phyloP scores from a whole-genome alignment of 2,113 vertebrate genomes.

The Tauraco erythrolophus region DNA sequence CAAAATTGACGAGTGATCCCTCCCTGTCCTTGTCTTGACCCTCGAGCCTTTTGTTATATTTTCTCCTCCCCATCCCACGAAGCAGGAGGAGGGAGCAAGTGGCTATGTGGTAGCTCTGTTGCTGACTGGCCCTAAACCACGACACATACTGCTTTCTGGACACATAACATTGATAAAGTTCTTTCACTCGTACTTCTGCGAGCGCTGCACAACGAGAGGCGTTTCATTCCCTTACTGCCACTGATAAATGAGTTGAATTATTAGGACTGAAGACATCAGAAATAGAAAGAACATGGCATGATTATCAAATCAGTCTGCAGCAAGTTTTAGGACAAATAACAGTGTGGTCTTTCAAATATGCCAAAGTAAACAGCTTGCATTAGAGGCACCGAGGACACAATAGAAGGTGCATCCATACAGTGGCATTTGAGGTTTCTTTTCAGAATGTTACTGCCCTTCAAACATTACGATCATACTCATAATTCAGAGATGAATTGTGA shows the following conservation, averaged over 20 bases:
- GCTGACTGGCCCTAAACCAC: too few species aligned
- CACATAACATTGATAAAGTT: not conserved
- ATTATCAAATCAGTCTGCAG: conserved; percentile 34
- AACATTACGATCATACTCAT: not conserved
- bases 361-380: conserved; percentile 23
- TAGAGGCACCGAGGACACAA: not conserved
- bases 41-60: too few species aligned
- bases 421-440: not conserved
- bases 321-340: conserved; percentile 39
- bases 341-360: conserved; percentile 9
- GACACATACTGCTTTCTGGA: not conserved
- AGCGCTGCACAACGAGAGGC: not conserved
- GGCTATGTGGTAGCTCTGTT: too few species aligned
- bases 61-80: too few species aligned
- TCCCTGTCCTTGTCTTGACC: too few species aligned
- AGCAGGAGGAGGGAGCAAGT: too few species aligned
- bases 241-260: conserved; percentile 46
- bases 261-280: conserved; percentile 14
- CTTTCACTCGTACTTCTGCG: not conserved
- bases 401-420: not conserved
- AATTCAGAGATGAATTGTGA: not conserved
- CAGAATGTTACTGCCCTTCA: not conserved
- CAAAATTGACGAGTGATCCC: too few species aligned
- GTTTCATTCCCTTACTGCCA: not conserved
- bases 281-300: not conserved